Conservation (phyloP, 2,113 vertebrate genomes). For the Pipa parva region DNA sequence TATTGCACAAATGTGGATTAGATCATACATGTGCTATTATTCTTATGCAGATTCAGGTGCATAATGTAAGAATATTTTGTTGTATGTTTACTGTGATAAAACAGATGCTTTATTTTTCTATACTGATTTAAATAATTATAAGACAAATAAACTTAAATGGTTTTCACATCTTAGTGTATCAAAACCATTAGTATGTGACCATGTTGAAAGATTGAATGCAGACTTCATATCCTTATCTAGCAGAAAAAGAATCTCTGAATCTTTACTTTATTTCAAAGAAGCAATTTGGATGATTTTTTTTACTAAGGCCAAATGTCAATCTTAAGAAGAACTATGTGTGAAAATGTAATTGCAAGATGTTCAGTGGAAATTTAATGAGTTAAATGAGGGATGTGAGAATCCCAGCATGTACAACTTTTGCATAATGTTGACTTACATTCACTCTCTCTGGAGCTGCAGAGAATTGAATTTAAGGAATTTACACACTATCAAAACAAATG, state of each 20-base stretch:
- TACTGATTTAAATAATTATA: background rate
- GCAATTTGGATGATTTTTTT: constrained; percentile 61
- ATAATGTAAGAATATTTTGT: no score
- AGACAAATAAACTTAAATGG: constrained; percentile 7
- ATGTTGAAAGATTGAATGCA: constrained; percentile 17
- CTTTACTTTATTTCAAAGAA: constrained; percentile 59
- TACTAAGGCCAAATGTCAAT: constrained; percentile 74
- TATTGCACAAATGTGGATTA: no score
- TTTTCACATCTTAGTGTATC: constrained; percentile 3
- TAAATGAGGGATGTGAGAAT: constrained; percentile 73
- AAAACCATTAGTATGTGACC: constrained; percentile 20
- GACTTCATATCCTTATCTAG: constrained; percentile 50
- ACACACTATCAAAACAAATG: constrained; percentile 68
- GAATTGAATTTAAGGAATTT: constrained; percentile 67
- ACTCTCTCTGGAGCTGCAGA: constrained; percentile 65
- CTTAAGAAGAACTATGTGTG: constrained; percentile 66
- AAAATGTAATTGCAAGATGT: constrained; percentile 80
- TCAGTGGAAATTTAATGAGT: constrained; percentile 71
- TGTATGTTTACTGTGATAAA: no score
- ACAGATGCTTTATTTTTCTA: no score
- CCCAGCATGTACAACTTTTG: constrained; percentile 63
- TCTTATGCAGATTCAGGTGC: no score
- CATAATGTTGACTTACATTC: constrained; percentile 73
- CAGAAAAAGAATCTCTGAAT: constrained; percentile 55
- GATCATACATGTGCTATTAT: no score